Evolutionary conservation across 1,140 invertebrate genomes (phyloP), one percentile per base, ranked within the genome.

Genomic region (Papilio xuthus): DNA sequence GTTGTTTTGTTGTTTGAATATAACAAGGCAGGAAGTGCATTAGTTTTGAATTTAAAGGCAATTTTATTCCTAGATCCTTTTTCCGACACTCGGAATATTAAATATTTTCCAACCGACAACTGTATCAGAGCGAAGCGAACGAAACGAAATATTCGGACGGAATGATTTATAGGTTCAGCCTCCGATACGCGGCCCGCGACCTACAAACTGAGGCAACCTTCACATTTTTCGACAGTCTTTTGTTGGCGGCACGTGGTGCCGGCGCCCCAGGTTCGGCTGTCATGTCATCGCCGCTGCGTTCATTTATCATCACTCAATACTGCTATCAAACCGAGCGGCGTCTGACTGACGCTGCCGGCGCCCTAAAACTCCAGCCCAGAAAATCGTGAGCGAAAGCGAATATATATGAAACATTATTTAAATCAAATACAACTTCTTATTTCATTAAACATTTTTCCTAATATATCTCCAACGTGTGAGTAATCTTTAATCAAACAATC

Each of bases 171-270:
- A 87, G 83, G 85, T 84, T 84, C 87, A 88, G 88, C 85, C 86
- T 89, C 89, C 90, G 88, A 91, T 91, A 92, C 86, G 85, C 84
- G 84, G 76, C 86, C 86, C 89, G 86, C 90, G 91, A 92, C 92
- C 92, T 93, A 93, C 90, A 93, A 92, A 92, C 90, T 92, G 88
- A 92, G 83, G 90, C 89, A 92, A 91, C 91, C 91, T 93, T 91
- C 90, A 86, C 89, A 91, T 92, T 91, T 92, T 92, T 90, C 89
- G 87, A 92, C 88, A 90, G 84, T 88, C 89, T 87, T 91, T 92
- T 93, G 90, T 92, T 93, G 89, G 60, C 42, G 81, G 88, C 92
- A 93, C 92, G 92, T 93, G 90, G 90, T 88, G 76, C 82, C 79
- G 84, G 84, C 85, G 83, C 87, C 87, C 89, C 90, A 89, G 91